Evolutionary conservation across 1,140 invertebrate species (phyloP).

Genomic region (Lordiphosa mommai): DNA sequence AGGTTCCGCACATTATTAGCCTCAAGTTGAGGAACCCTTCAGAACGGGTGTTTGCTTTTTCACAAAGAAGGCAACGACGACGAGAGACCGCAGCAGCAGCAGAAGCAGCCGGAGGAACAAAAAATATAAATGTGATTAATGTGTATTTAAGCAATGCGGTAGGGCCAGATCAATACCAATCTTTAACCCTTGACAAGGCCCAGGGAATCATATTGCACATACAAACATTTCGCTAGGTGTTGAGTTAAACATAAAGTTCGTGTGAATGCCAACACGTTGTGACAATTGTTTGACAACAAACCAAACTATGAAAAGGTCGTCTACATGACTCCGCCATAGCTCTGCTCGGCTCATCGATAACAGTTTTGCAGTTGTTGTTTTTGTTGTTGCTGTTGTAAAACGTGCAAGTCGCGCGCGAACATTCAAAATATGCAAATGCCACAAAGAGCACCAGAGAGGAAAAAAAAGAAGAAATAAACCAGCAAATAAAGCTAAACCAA

Average conservation of each 20-base stretch:
- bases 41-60: constrained; percentile 64
- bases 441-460: constrained; percentile 14
- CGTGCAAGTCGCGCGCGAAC: constrained; percentile 67
- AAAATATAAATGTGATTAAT: constrained; percentile 38
- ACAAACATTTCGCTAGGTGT: constrained; percentile 50
- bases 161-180: constrained; percentile 44
- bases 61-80: constrained; percentile 36
- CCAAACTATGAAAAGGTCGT: constrained; percentile 51
- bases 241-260: constrained; percentile 76
- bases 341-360: constrained; percentile 47
- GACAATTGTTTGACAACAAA: constrained; percentile 75
- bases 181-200: constrained; percentile 38
- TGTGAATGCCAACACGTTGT: constrained; percentile 78
- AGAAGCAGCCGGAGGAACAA: background rate
- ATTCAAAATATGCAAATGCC: constrained; percentile 72
- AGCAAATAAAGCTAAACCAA: constrained; percentile 14
- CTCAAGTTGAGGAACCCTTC: constrained; percentile 60
- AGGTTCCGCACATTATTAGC: constrained; percentile 70
- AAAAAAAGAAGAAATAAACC: constrained; percentile 6
- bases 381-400: constrained; percentile 36
- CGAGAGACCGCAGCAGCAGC: constrained; percentile 43
- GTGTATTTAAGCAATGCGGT: constrained; percentile 50
- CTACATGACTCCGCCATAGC: constrained; percentile 45
- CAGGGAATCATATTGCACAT: background rate
- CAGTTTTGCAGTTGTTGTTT: constrained; percentile 30